Base-by-base conservation (phyloP, 2,888 invertebrate species). In the Macrosiphum euphorbiae region DNA sequence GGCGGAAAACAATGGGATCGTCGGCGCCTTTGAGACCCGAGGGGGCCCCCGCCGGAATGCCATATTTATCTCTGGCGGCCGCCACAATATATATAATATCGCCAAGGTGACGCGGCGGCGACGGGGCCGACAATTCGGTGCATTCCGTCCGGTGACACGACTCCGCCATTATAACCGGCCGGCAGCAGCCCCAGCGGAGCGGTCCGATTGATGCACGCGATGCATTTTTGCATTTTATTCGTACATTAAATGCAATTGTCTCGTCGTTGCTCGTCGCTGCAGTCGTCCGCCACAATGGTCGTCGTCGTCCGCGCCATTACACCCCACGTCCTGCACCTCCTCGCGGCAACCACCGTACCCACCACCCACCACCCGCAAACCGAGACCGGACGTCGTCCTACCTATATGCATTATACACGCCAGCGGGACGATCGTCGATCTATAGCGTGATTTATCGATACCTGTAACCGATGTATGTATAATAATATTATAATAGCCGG, bases 11-110 rank as follows among this genome's bases (percentile, higher is more conserved):
- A 94, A 94, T 94, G 93, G 93, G 90, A 94, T 50, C 89, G 93
- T 94, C 93, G 93, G 93, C 90, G 93, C 93, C 93, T 94, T 94
- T 94, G 93, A 94, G 93, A 94, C 89, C 86, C 28, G 92, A 52
- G 50, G 92, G 93, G 84, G 90, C 58, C 55, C 93, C 90, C 90
- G 86, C 90, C 90, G 93, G 93, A 94, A 94, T 94, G 93, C 93
- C 93, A 94, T 94, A 94, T 94, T 94, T 94, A 90, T 94, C 85
- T 94, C 24, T 61, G 44, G 89, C 78, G 85, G 78, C 92, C 84
- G 87, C 87, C 87, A n/a, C 52, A 28, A n/a, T 78, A 67, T 55
- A 50, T 92, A 50, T 92, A 89, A 89, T 93, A 93, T 93, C 85
- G 93, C 90, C 90, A 93, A 93, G 93, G 93, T 93, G 93, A 94